Base-by-base conservation (phyloP, 2,113 vertebrate species). In the Dipodomys spectabilis region DNA sequence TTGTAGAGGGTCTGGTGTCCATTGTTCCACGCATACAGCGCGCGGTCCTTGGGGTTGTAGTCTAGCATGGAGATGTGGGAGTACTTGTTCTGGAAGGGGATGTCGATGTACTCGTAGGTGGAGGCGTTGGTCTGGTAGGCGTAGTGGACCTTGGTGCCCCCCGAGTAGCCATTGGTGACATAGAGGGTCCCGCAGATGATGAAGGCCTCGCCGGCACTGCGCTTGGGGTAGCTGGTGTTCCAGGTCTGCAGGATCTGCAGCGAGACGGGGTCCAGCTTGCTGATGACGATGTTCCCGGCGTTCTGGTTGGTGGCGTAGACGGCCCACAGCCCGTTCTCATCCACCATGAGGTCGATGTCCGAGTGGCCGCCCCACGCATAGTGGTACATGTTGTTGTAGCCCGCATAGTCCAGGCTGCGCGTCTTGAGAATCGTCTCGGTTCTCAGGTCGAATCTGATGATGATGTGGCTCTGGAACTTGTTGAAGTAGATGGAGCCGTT, bases 31-130 rank as follows among this genome's bases (percentile, higher is more conserved):
- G 99, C 99, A 0, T 99, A 99, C 44, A 99, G 99, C 10, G 99
- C 99, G 0, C 99, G 98, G 97, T 99, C 99, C 93, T 98, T 99
- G 74, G 99, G 99, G 98, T 99, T 99, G 98, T 99, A 99, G 98
- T 99, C 99, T 98, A 99, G 96, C 99, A 99, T 99, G 97, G 99
- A 99, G 98, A 99, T 99, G 93, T 99, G 99, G 0, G 99, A 99
- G 97, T 99, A 99, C 96, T 99, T 99, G 98, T 99, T 99, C 96
- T 99, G 98, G 97, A 99, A 99, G 53, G 99, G 98, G 97, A 99
- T 99, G 97, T 99, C 99, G 25, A 99, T 99, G 98, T 99, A 99
- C 97, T 99, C 99, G 0, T 99, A 99, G 68, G 99, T 99, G 44
- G 99, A 99, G 81, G 99, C 99, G 74, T 99, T 99, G 98, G 99